Conservation (phyloP, 1,140 invertebrate species). For the Neoseiulus cucumeris region DNA sequence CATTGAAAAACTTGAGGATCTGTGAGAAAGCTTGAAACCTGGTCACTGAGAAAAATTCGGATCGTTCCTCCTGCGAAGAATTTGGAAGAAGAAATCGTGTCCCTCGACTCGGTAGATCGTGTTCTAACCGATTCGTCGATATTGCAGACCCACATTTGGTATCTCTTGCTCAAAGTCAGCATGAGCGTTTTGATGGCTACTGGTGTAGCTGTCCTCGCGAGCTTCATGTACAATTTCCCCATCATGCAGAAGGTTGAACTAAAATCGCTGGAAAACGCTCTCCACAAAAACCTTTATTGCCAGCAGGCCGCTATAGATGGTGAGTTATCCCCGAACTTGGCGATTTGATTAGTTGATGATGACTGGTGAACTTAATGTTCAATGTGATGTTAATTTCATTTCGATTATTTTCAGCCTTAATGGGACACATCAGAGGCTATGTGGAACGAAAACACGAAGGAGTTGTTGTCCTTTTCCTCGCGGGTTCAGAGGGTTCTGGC, state of each 20-base stretch:
- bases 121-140: too few relatives aligned
- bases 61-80: too few relatives aligned
- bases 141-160: too few relatives aligned
- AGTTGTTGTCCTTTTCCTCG: neutral
- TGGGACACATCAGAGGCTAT: neutral
- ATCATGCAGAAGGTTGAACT: constrained; percentile 6
- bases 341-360: too few relatives aligned
- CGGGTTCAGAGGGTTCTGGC: neutral
- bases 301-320: neutral
- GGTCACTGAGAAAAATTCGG: too few relatives aligned
- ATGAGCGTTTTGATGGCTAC: neutral
- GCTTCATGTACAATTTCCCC: constrained; percentile 3
- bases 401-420: neutral
- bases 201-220: neutral
- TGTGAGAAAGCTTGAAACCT: too few relatives aligned
- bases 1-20: too few relatives aligned
- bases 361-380: too few relatives aligned
- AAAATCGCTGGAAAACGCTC: neutral
- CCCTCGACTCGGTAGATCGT: too few relatives aligned
- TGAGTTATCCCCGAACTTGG: neutral
- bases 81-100: too few relatives aligned
- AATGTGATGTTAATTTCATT: too few relatives aligned
- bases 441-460: neutral
- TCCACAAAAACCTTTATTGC: neutral
- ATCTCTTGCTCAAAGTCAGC: too few relatives aligned